Base-by-base conservation (phyloP, 2,797 vertebrate species). In the Decapterus maruadsi region DNA sequence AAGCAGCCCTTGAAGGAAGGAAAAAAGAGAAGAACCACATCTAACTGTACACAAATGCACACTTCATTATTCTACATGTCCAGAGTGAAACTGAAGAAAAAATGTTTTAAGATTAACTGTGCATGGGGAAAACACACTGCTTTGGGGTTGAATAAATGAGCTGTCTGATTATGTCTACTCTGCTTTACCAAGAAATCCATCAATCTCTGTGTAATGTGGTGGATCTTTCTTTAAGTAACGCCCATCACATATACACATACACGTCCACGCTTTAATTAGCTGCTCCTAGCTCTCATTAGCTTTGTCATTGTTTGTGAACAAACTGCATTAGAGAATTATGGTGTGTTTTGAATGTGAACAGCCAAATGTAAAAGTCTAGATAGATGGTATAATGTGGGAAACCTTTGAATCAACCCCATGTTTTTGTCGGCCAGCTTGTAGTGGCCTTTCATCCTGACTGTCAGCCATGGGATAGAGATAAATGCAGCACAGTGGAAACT, bases 371-470 rank as follows among this genome's bases (percentile, higher is more conserved):
- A 77, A 78, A 75, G 63, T 50, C 36, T 5, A 82, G 83, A 90
- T 80, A 83, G 86, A 90, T 88, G 86, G 83, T 74, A 67, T 83
- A 77, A 80, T 60, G 77, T 78, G 59, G 80, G 76, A 86, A 90
- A 86, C 86, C 86, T 91, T 91, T 93, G 89, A 91, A 91, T 92
- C 63, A 81, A 83, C 75, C 86, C 69, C 69, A 60, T 92, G 90
- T 90, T 89, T 90, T 90, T 91, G 83, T 89, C 75, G 87, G 78
- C 72, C 85, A 66, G 67, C 86, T 78, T 74, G 46, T 63, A 45
- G 81, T 88, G 83, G 86, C 81, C 87, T 92, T 93, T 91, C 70
- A 90, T 87, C 72, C 80, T 72, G 55, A 74, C 68, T 72, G 78
- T 89, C 86, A 82, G 65, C 56, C 64, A 72, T n/a, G 11, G 65